Percentiles rank a stretch among this genome's conserved stretches.
phyloP scores from a whole-genome alignment of 2,113 vertebrate species.

The Origma solitaria region DNA sequence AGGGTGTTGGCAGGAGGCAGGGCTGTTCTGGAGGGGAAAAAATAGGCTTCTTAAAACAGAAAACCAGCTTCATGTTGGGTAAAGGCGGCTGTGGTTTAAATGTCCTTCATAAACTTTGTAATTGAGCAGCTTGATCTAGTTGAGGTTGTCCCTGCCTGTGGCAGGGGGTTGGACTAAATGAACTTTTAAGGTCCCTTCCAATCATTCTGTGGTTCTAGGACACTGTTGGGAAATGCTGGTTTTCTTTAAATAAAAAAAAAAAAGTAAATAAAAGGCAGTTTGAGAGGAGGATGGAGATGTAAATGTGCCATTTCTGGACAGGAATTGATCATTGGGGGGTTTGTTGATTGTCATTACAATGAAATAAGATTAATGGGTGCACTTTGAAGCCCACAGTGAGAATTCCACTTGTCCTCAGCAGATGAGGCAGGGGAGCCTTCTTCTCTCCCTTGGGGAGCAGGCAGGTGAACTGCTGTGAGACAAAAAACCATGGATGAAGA shows the following conservation, averaged over 20 bases:
- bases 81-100: background rate
- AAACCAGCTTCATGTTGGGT: background rate
- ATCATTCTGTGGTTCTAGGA: background rate
- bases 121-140: background rate
- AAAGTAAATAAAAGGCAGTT: fast-evolving
- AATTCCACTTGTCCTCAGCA: background rate
- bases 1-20: background rate
- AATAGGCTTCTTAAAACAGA: background rate
- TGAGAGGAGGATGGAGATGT: background rate
- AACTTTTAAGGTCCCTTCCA: background rate
- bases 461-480: background rate
- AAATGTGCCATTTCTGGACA: background rate
- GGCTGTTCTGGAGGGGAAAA: background rate
- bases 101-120: background rate
- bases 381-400: background rate
- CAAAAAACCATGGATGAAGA: background rate
- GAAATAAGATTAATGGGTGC: background rate
- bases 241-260: background rate
- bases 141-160: background rate
- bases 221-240: background rate
- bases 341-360: background rate
- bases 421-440: background rate
- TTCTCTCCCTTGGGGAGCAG: background rate
- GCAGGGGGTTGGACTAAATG: background rate
- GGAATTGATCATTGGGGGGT: background rate